A percentile compares a stretch with the other conserved stretches of the same genome.
Evolutionary conservation across 2,797 vertebrate genomes (phyloP).

Genomic region (Microcaecilia unicolor): DNA sequence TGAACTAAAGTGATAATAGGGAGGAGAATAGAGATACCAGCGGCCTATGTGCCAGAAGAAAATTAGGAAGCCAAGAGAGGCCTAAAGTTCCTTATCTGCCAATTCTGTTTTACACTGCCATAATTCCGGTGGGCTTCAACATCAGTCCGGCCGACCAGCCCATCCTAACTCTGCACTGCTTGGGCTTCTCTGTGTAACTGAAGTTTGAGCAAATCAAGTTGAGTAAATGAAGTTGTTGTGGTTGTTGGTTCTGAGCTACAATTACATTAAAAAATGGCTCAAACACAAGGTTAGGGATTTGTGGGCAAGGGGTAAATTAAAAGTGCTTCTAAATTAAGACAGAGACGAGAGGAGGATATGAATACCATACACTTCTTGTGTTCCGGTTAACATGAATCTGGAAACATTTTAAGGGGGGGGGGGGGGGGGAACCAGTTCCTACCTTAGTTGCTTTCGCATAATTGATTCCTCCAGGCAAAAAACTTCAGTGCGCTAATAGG

Average conservation of each 20-base stretch:
- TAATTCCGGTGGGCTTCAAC: neutral
- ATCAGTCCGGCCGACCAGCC: neutral
- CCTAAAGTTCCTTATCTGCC: too few relatives aligned
- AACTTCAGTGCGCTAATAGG: constrained; percentile 59
- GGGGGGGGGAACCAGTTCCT: constrained; percentile 11
- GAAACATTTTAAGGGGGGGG: constrained; percentile 39
- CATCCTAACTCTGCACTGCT: neutral
- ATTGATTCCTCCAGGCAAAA: constrained; percentile 78
- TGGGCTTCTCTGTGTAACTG: neutral
- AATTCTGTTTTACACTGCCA: too few relatives aligned
- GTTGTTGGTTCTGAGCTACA: constrained; percentile 3
- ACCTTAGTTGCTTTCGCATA: constrained; percentile 52
- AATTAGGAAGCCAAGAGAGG: too few relatives aligned
- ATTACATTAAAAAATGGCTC: constrained; percentile 22
- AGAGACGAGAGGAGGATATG: constrained; percentile 35
- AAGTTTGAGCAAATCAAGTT: fast-evolving
- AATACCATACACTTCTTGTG: constrained; percentile 20
- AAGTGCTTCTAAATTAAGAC: constrained; percentile 18
- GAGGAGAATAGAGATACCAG: too few relatives aligned
- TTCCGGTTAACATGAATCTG: constrained; percentile 27
- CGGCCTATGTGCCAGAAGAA: too few relatives aligned
- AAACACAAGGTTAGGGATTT: too few relatives aligned
- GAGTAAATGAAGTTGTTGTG: neutral
- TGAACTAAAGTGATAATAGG: too few relatives aligned
- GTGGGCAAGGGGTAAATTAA: constrained; percentile 6